Evolutionary conservation across 1,140 invertebrate species (phyloP), one percentile per base, ranked within the genome.

Genomic region (Drosophila lacteicornis): DNA sequence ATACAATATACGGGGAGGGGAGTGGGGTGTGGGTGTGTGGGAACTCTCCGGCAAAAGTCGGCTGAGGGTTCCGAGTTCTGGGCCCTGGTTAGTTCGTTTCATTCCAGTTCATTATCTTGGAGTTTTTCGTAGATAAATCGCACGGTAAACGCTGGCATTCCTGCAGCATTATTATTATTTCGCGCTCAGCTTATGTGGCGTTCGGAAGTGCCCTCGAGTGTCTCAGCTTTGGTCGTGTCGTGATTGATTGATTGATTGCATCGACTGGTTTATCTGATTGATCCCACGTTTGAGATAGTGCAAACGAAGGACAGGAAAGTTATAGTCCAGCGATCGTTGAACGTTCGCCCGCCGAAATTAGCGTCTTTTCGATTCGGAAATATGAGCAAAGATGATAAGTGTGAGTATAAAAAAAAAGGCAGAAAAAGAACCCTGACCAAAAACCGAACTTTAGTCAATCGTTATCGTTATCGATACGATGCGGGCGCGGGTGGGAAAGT

Each of bases 351-450:
- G 27, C 38, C 30, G 43, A 79, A 51, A 80, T 67, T 77, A 68
- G 68, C 57, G 53, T 65, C 51, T 68, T 22, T 82, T 61, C 57
- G 62, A 60, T 66, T 45, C 40, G 68, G 60, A 65, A 90, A 85
- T 84, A 90, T 90, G 85, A 90, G 85, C 79, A 82, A 90, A 82
- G 85, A 90, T 90, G 85, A 90, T 80, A 90, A 90, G 85, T 90
- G 85, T 90, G 75, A 90, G 85, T 90, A 88, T 67, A 11, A 3
- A 55, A 55, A 40, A 12, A 40, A 56, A 40, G 40, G 27, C 65
- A 58, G 22, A 43, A 42, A 69, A 30, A 15, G 33, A 36, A 15
- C 33, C 17, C 7, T n/a, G 5, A 25, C 4, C n/a, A 19, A 57
- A 36, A 53, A 60, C 33, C 63, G 66, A 70, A 82, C 80, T 82